Evolutionary conservation across 2,888 invertebrate genomes (phyloP), one percentile per base, ranked within the genome.

Genomic region (Selenia dentaria): DNA sequence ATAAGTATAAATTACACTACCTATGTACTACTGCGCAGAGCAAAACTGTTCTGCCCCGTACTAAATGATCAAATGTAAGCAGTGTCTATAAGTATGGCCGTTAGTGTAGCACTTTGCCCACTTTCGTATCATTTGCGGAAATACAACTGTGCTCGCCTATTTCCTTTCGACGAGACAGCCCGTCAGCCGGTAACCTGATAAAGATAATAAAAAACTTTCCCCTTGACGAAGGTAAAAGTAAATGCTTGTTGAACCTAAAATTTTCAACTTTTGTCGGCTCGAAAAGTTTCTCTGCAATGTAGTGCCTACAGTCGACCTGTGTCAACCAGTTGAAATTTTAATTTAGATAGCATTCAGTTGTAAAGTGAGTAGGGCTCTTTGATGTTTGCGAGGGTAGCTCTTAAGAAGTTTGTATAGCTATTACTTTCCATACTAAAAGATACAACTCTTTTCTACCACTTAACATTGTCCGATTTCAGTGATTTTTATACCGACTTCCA

Each of bases 271-370:
- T n/a, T n/a, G 27, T 42, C 34, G 27, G 32, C 8, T 14, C 18
- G 18, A 36, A 47, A 36, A 22, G 3, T 22, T 22, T 22, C 8
- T 38, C 52, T 39, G 22, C 22, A 6, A 20, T 28, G 20, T 16
- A 16, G 5, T 14, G 28, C 27, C 32, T 5, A 53, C 58, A 36
- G 28, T 34, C 36, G 10, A 53, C 58, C 41, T 48, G 35, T 45
- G 36, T 43, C 40, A 44, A 57, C 51, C 41, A 51, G 13, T 31
- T 36, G 24, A 36, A 51, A 61, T 67, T 65, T 69, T 61, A 62
- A 67, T 68, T 68, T 64, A 67, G 64, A 28, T 64, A 67, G 63
- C 60, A 51, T 57, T 67, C 52, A 33, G 36, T 52, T 57, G 33
- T 16, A 36, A 42, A 44, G 24, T 11, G 22, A 24, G 28, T 28